Evolutionary conservation across 2,888 invertebrate species (phyloP).

Genomic region (Ceriagrion tenellum): DNA sequence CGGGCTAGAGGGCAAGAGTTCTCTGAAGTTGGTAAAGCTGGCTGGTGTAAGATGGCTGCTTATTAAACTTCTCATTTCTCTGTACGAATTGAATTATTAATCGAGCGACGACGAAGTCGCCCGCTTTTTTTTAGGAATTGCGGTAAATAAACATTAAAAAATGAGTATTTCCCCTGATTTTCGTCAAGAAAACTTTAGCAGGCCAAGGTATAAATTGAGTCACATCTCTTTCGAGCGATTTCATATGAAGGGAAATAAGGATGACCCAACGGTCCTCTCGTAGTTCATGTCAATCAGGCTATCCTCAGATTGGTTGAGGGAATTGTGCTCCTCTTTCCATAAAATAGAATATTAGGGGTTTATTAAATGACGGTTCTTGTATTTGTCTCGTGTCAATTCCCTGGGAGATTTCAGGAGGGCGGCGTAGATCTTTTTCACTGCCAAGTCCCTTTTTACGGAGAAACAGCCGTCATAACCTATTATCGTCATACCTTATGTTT

Average conservation of each 20-base stretch:
- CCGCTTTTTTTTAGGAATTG: not conserved
- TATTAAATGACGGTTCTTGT: too few species aligned
- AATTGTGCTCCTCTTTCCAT: too few species aligned
- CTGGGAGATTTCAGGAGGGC: too few species aligned
- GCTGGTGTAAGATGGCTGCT: not conserved
- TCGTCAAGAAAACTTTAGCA: not conserved
- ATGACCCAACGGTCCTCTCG: not conserved
- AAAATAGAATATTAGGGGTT: too few species aligned
- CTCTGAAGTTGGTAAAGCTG: not conserved
- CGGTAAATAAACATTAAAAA: not conserved
- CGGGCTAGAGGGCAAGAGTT: not conserved
- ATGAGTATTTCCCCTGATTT: not conserved
- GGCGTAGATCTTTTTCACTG: too few species aligned
- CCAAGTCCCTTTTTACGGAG: too few species aligned
- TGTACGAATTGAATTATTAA: not conserved
- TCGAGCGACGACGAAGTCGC: not conserved
- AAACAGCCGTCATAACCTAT: too few species aligned
- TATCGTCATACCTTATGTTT: too few species aligned
- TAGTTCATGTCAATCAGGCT: not conserved
- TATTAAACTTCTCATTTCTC: not conserved
- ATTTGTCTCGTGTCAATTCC: too few species aligned
- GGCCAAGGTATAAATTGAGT: not conserved
- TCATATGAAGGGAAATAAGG: not conserved
- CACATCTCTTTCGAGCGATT: not conserved
- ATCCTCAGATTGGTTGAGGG: too few species aligned